Evolutionary conservation across 1,140 invertebrate genomes (phyloP), one percentile per base, ranked within the genome.

Genomic region (Calephelis nemesis): DNA sequence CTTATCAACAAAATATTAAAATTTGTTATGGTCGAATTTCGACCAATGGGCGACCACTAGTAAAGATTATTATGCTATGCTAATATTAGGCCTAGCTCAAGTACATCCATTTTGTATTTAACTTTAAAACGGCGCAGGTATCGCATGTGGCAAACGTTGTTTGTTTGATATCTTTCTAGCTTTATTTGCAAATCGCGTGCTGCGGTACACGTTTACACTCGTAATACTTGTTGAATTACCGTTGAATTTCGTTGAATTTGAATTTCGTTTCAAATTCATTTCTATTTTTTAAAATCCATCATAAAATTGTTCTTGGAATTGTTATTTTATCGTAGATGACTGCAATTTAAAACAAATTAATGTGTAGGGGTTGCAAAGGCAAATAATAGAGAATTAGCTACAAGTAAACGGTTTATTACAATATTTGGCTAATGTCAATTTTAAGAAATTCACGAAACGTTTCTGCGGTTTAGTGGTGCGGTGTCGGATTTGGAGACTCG

Each of bases 181-280:
- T 89, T 91, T 91, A 91, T 89, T 89, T 91, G 84, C 84, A 79
- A 85, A 89, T 91, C 84, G 86, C 87, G 88, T 89, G 88, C 77
- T 62, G 63, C 49, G 48, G 73, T 83, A 80, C 78, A 83, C 74
- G 77, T 81, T 84, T 84, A 81, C 74, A 84, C 76, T 81, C 70
- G 81, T 80, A 84, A 81, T 81, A 85, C 79, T 73, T 84, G 85
- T 90, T 90, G 88, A 88, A 88, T 85, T 88, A 88, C 79, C 72
- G 73, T 85, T 77, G 72, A 76, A 80, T 65, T 78, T 71, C 72
- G 73, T 85, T 77, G 72, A 76, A 80, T 65, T 78, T 71, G 64
- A 81, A 81, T 81, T 85, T 79, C 72, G 70, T 79, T 81, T 85
- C 68, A 71, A 54, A 75, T 77, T 71, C 66, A 74, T 75, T 73